Evolutionary conservation across 2,888 invertebrate species (phyloP), one percentile per base, ranked within the genome.

Genomic region (Omphaloscelis lunosa): DNA sequence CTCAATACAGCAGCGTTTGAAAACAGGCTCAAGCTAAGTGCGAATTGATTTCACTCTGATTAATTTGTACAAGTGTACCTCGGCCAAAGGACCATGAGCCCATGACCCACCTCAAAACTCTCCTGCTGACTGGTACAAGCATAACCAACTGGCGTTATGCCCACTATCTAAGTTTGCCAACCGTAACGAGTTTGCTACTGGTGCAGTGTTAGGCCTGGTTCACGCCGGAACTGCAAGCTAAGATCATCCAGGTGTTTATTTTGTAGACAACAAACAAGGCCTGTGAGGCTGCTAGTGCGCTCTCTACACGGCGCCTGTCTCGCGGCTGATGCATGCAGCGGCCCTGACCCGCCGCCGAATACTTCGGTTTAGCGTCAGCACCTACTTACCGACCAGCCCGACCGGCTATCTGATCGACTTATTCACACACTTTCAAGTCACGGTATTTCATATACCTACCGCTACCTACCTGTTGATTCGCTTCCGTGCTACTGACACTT

Each of bases 291-390:
- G 20, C 15, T 15, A n/a, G 53, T 72, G 53, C 15, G 7, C 23
- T 48, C 29, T 70, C 63, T 75, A 63, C 7, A 0, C 5, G 6
- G 20, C 2, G 34, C n/a, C n/a, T 77, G 83, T 27, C 8, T 7
- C 20, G 29, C 23, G 80, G 34, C 20, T 12, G 67, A 41, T 66
- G 78, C 85, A 72, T 66, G 62, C 71, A 77, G 51, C 39, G 72
- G 82, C 85, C 87, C 70, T 77, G 85, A 87, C 87, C 85, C 87
- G 75, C n/a, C 79, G 67, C 85, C 75, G 65, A 75, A 75, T 53
- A 69, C 75, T 82, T 56, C 23, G 51, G 58, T n/a, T 68, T 15
- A 48, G 62, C 63, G 51, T 34, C n/a, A 56, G 67, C 61, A 69
- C 80, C 70, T 58, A 70, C 74, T 80, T 51, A n/a, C 39, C 65